Base-by-base conservation (phyloP, 2,113 vertebrate genomes). In the Pterocles gutturalis region DNA sequence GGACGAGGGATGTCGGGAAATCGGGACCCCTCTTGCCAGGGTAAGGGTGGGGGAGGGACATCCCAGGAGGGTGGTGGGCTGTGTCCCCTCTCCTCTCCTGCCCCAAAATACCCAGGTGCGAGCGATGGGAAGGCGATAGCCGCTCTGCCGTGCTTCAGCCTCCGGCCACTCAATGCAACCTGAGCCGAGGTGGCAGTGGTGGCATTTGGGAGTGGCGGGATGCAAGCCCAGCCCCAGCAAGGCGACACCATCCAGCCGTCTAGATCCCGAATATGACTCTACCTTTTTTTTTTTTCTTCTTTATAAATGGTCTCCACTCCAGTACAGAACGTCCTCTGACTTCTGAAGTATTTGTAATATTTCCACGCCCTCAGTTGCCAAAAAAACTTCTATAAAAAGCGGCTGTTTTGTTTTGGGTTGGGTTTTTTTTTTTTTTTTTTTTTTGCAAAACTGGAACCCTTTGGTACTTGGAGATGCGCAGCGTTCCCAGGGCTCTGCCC, bases 311-410 rank as follows among this genome's bases (percentile, higher is more conserved):
- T 90, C 78, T 92, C 53, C 0, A 1, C 73, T 94, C 46, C 69
- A 72, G 95, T 82, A 97, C 95, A 95, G 95, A 96, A 97, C 16
- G 96, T 96, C 94, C 95, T 95, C 94, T 97, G 93, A 96, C 95
- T 94, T 80, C 88, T 91, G 71, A 97, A 96, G 90, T 94, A 93
- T 97, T 94, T 87, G 76, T 95, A 93, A 65, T 92, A 97, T 94
- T 96, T 97, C 94, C 95, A 93, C 77, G 46, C 95, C 85, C 73
- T 90, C 78, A 0, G 1, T 77, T 93, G 92, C 96, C 96, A 96
- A 69, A 86, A 93, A 93, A 87, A 41, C 64, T 94, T 93, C 96
- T 97, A 96, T 95, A 92, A 93, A 95, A 97, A 96, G 94, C 71
- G 9, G 1, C 93, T 96, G 17, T 88, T 60, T 34, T 60, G 8